Evolutionary conservation across 2,797 vertebrate species (phyloP), one percentile per base, ranked within the genome.

Genomic region (Acanthurus tractus): DNA sequence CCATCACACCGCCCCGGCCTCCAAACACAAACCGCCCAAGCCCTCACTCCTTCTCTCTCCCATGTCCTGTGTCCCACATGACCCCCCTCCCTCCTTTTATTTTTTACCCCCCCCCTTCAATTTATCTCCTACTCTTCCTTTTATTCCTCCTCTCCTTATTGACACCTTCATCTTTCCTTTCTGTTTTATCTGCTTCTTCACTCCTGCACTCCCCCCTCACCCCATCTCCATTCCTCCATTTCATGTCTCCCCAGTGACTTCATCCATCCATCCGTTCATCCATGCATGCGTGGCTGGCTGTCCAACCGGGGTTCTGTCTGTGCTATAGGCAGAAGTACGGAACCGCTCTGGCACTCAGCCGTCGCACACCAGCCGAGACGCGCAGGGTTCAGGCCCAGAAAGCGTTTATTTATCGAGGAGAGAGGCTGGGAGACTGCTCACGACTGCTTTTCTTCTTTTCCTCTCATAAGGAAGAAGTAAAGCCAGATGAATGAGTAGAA

Each of bases 1-100:
- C 95, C 95, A 95, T 95, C 94, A 93, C 92, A 91, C 88, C 79
- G 75, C 90, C 86, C 84, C 52, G 57, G 70, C 78, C 84, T 88
- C 81, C 85, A 92, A 94, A 95, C 88, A 94, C 91, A 95, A 94
- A 92, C 91, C 78, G 69, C 79, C 76, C 79, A 74, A 75, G 61
- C 62, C 78, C 72, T 58, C 61, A 55, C 70, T 79, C 70, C 65
- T 67, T 76, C 58, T 76, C 58, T 63, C 81, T 78, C 72, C 66
- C 64, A 49, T 58, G 68, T 86, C 74, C 76, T 76, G 54, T 78
- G 82, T 85, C 78, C 72, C 84, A 77, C 53, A 72, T 53, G 74
- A 63, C 85, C 58, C 46, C 52, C 73, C 67, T 78, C 44, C 55
- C n/a, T 25, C 12, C 22, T 59, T 59, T 65, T 79, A 68, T 63